phyloP scores from a whole-genome alignment of 2,888 invertebrate species.

The Polydrusus cervinus region DNA sequence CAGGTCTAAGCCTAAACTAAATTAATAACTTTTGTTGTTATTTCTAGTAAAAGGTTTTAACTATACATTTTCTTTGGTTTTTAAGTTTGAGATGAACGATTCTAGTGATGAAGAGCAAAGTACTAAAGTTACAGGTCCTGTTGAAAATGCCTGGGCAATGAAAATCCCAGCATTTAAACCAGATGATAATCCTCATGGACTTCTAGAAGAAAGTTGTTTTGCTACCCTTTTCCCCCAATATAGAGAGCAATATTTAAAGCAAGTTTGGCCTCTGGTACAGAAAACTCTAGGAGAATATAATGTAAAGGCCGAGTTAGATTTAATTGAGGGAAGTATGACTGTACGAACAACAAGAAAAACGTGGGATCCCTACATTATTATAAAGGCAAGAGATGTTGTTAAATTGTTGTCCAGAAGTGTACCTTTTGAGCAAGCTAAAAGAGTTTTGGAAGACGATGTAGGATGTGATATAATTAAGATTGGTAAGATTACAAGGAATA shows the following conservation, averaged over 20 bases:
- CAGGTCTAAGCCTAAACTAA: no score
- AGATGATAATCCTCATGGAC: constrained; percentile 90
- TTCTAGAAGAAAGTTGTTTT: constrained; percentile 96
- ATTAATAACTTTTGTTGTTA: no score
- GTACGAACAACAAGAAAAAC: constrained; percentile 97
- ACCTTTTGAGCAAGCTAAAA: constrained; percentile 94
- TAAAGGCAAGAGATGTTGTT: constrained; percentile 97
- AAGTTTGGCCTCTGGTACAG: constrained; percentile 96
- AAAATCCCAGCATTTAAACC: constrained; percentile 91
- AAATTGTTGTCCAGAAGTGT: constrained; percentile 96
- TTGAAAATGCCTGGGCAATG: constrained; percentile 90
- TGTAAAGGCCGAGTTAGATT: constrained; percentile 90
- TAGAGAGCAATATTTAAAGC: constrained; percentile 94
- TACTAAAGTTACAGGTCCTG: constrained; percentile 73
- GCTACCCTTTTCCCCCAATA: constrained; percentile 98
- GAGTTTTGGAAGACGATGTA: constrained; percentile 90
- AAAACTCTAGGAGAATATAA: constrained; percentile 86
- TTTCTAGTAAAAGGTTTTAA: no score
- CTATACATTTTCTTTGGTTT: no score
- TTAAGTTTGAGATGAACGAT: constrained; percentile 55
- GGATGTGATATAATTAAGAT: constrained; percentile 98
- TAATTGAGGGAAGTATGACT: constrained; percentile 95
- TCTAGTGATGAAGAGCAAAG: constrained; percentile 55
- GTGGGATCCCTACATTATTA: constrained; percentile 98
- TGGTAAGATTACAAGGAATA: constrained; percentile 89